A percentile compares a stretch with the other conserved stretches of the same genome.
Conservation (phyloP, 2,113 vertebrate genomes). For the Megatriorchis doriae region DNA sequence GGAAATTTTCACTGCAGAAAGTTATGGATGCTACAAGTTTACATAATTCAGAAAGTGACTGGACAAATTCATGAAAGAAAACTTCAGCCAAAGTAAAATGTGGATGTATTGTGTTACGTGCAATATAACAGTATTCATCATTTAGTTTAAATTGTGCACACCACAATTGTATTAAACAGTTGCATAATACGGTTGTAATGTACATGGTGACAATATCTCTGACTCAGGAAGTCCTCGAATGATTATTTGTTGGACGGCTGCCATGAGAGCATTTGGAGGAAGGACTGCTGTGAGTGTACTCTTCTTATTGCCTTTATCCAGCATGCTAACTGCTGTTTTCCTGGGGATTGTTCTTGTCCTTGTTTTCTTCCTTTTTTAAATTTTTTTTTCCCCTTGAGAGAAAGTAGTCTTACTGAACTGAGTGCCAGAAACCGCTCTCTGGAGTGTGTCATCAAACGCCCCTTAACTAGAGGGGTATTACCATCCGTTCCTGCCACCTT, state of each 20-base stretch:
- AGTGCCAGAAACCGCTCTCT: neutral
- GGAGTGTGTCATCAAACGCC: neutral
- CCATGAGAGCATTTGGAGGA: neutral
- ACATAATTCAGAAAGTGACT: neutral
- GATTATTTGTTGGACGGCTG: neutral
- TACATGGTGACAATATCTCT: neutral
- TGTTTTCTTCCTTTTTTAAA: neutral
- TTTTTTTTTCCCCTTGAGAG: neutral
- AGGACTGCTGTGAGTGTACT: neutral
- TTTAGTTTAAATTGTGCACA: neutral
- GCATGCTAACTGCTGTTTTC: neutral
- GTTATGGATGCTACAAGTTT: neutral
- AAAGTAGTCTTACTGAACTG: neutral
- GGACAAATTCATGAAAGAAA: neutral
- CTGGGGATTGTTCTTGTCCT: neutral
- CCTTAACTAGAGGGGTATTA: neutral
- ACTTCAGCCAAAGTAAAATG: neutral
- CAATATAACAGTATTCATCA: neutral
- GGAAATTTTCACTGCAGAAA: neutral
- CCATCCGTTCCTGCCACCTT: neutral
- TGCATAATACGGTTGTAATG: neutral
- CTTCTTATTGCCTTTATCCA: neutral
- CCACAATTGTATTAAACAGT: neutral
- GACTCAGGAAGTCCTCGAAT: neutral
- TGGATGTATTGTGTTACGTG: neutral